A percentile compares a stretch with the other conserved stretches of the same genome.
phyloP scores from a whole-genome alignment of 1,140 invertebrate genomes.

The Drosophila insularis region DNA sequence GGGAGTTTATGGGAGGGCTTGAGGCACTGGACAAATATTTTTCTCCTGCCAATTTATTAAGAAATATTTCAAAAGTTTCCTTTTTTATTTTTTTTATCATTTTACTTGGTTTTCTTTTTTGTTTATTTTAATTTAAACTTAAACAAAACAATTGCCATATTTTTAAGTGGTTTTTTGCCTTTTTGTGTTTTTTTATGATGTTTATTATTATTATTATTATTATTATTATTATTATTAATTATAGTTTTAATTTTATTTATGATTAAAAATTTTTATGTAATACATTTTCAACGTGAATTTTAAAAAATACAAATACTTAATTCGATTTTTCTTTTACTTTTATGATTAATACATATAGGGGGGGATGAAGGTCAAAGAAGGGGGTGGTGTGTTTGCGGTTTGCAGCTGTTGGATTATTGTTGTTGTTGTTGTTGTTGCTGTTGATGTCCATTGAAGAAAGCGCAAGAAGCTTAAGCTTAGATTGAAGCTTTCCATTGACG shows the following conservation, averaged over 20 bases:
- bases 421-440: conserved; percentile 33
- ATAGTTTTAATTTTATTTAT: conserved; percentile 37
- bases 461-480: conserved; percentile 71
- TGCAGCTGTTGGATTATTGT: conserved; percentile 63
- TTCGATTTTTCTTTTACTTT: conserved; percentile 45
- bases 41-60: conserved; percentile 29
- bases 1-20: neutral
- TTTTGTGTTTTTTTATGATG: conserved; percentile 30
- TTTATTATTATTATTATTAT: conserved; percentile 21
- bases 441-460: conserved; percentile 47
- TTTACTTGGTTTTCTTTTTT: conserved; percentile 31
- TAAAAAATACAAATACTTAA: conserved; percentile 75
- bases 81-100: conserved; percentile 33
- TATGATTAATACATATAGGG: conserved; percentile 56
- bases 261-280: conserved; percentile 67
- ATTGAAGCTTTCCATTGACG: conserved; percentile 63
- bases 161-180: conserved; percentile 25
- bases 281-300: conserved; percentile 78
- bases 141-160: conserved; percentile 76
- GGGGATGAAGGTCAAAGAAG: conserved; percentile 27
- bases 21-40: conserved; percentile 49
- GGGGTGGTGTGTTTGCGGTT: conserved; percentile 6
- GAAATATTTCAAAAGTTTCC: conserved; percentile 23
- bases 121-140: conserved; percentile 65
- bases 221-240: conserved; percentile 49